Percentiles rank a stretch among this genome's conserved stretches.
Conservation (phyloP, 2,888 invertebrate species). For the Trichopoda pennipes region DNA sequence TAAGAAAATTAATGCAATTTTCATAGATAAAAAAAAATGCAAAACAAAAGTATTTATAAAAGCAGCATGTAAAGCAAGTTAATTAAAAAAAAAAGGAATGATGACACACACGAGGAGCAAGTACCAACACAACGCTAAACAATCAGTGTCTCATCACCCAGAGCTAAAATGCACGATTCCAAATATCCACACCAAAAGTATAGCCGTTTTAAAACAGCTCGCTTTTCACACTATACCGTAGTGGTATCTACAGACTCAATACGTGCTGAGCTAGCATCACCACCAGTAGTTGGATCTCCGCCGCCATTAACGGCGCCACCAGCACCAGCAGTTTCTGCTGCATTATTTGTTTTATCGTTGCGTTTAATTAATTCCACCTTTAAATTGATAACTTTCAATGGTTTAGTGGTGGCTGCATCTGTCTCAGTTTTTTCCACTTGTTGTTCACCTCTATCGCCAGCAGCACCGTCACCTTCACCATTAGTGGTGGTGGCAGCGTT, state of each 20-base stretch:
- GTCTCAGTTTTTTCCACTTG: constrained; percentile 55
- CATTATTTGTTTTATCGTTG: constrained; percentile 72
- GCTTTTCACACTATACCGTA: constrained; percentile 80
- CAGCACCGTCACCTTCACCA: constrained; percentile 63
- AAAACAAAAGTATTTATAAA: constrained; percentile 35
- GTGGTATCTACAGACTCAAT: constrained; percentile 80
- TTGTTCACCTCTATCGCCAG: constrained; percentile 65
- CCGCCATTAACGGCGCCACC: constrained; percentile 69
- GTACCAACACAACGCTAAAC: constrained; percentile 58
- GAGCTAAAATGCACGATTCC: constrained; percentile 74
- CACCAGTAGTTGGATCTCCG: constrained; percentile 70
- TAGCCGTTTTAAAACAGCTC: constrained; percentile 79
- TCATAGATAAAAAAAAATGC: constrained; percentile 11
- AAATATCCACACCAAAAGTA: constrained; percentile 79
- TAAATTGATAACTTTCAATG: constrained; percentile 72
- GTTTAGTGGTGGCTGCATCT: constrained; percentile 17
- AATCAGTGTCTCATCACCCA: constrained; percentile 56
- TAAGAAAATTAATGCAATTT: constrained; percentile 36
- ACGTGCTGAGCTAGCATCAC: constrained; percentile 74
- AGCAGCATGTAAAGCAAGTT: constrained; percentile 8
- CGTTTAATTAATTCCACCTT: constrained; percentile 78
- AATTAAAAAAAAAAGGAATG: constrained; percentile 27
- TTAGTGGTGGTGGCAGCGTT: constrained; percentile 61
- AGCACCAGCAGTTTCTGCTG: constrained; percentile 55
- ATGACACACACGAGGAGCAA: constrained; percentile 43